A percentile compares a stretch with the other conserved stretches of the same genome.
These are phyloP conservation scores for Pachypanchax playfairii DNA, from an alignment of 2,113 vertebrate genomes.

Conservation along the genomic window DNA sequence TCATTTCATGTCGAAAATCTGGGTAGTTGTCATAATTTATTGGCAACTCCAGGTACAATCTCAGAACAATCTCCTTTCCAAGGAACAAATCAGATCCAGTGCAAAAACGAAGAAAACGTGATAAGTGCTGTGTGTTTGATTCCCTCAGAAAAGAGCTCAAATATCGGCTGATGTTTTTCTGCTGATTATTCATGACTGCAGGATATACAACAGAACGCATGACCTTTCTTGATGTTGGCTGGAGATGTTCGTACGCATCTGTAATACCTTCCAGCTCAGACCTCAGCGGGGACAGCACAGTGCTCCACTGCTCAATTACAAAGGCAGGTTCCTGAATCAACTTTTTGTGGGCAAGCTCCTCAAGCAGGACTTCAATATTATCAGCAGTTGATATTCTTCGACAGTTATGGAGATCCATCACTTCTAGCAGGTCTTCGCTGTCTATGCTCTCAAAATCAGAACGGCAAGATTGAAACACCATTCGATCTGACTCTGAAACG, in stretches of 20 bases:
- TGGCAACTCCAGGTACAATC: not conserved
- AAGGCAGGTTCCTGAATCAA: not conserved
- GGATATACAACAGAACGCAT: not conserved
- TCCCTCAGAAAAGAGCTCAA: too few species aligned
- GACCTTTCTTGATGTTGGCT: not conserved
- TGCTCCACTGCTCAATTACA: not conserved
- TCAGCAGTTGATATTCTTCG: not conserved
- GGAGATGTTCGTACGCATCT: not conserved
- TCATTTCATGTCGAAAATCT: not conserved
- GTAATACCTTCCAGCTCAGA: not conserved
- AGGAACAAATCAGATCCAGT: slow-evolving; percentile 1
- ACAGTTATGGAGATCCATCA: not conserved
- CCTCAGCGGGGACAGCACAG: not conserved
- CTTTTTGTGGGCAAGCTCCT: not conserved
- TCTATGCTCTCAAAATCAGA: not conserved
- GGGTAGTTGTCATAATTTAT: too few species aligned
- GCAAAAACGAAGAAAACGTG: not conserved
- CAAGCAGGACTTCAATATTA: not conserved
- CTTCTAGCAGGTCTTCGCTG: too few species aligned
- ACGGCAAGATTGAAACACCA: not conserved
- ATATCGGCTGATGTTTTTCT: not conserved
- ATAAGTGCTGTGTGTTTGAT: not conserved
- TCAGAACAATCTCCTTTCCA: not conserved
- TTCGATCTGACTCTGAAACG: not conserved
- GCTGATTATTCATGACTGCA: not conserved